These are phyloP conservation scores for Meda fulgida DNA, from an alignment of 2,797 vertebrate genomes.

Conservation along the genomic window DNA sequence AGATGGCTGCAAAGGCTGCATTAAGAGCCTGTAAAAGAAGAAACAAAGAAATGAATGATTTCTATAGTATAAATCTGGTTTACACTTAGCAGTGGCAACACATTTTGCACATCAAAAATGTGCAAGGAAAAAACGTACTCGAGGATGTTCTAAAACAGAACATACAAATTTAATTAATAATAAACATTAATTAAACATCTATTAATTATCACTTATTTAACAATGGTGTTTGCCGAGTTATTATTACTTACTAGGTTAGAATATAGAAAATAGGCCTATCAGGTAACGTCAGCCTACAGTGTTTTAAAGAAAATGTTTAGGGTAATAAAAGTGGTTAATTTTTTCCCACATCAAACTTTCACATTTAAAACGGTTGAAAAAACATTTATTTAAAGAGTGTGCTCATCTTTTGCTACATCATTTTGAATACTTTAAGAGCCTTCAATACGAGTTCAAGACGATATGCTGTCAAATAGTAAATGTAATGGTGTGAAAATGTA, in stretches of 20 bases:
- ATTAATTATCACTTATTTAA: neutral
- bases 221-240: neutral
- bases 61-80: neutral
- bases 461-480: no score
- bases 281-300: neutral
- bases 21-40: neutral
- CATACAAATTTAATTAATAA: neutral
- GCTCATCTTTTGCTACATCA: neutral
- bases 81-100: neutral
- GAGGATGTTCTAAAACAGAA: neutral
- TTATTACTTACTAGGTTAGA: neutral
- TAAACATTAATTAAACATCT: neutral
- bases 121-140: neutral
- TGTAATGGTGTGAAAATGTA: no score
- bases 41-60: neutral
- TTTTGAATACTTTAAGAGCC: neutral
- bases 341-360: no score
- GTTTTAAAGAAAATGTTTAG: neutral
- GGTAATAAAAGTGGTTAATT: neutral
- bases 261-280: neutral
- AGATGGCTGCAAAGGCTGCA: conserved; percentile 5
- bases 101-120: neutral
- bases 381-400: no score
- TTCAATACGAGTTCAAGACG: no score
- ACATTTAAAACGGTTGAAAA: neutral